A percentile compares a stretch with the other conserved stretches of the same genome.
Conservation (phyloP, 2,888 invertebrate genomes). For the Caenorhabditis sulstoni region DNA sequence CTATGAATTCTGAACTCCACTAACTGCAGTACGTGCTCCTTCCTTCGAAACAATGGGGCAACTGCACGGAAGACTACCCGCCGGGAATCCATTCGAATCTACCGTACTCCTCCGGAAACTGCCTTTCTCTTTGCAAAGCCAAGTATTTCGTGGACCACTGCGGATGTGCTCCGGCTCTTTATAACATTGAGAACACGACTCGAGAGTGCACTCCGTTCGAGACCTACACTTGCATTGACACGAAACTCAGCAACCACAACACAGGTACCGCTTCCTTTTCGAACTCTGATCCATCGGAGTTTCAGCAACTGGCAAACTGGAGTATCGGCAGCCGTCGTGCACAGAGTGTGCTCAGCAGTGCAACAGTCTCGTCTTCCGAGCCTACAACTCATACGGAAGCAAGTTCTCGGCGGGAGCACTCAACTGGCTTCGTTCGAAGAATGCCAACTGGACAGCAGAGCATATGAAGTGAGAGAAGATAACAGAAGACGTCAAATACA, state of each 20-base stretch:
- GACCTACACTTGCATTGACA: constrained; percentile 59
- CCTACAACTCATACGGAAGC: constrained; percentile 75
- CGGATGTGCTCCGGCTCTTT: constrained; percentile 67
- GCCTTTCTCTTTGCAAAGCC: constrained; percentile 60
- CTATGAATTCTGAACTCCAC: not conserved
- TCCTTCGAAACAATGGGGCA: constrained; percentile 62
- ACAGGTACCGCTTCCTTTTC: constrained; percentile 14
- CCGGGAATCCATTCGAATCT: constrained; percentile 41
- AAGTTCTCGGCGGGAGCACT: constrained; percentile 71
- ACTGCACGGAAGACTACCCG: constrained; percentile 65
- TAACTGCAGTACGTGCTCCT: constrained; percentile 67
- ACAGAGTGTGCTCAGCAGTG: constrained; percentile 45
- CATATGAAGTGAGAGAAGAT: constrained; percentile 59
- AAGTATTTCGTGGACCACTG: constrained; percentile 61
- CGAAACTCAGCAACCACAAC: constrained; percentile 40
- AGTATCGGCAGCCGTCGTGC: constrained; percentile 14
- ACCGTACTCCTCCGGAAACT: constrained; percentile 64
- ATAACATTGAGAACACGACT: constrained; percentile 62
- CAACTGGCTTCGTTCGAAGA: constrained; percentile 63
- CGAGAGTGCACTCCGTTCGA: constrained; percentile 62
- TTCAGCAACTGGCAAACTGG: constrained; percentile 2
- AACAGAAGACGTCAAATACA: too few species aligned
- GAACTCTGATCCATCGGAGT: not conserved
- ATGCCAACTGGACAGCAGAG: constrained; percentile 59
- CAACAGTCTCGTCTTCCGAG: constrained; percentile 70